phyloP scores from a whole-genome alignment of 2,888 invertebrate genomes.

The Pristionchus exspectatus region DNA sequence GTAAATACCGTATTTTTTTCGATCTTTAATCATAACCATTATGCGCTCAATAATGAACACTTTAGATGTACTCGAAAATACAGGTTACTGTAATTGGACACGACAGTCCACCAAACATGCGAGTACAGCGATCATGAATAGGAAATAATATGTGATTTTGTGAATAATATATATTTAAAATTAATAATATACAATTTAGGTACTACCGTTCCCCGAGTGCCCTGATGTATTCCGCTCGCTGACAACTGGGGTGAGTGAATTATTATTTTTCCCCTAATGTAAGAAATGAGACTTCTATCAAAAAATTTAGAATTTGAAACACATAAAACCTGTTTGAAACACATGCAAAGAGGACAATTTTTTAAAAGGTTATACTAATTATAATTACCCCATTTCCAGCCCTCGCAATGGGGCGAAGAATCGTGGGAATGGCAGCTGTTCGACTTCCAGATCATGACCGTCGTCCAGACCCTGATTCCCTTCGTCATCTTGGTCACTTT shows the following conservation, averaged over 20 bases:
- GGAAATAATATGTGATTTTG: too few relatives aligned
- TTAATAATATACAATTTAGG: constrained; percentile 26
- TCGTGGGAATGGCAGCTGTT: constrained; percentile 66
- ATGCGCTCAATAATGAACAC: too few relatives aligned
- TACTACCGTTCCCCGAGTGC: constrained; percentile 71
- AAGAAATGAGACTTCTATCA: background rate
- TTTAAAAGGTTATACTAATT: background rate
- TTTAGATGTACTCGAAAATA: too few relatives aligned
- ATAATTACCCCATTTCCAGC: background rate
- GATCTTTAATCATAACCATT: too few relatives aligned
- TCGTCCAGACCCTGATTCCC: constrained; percentile 76
- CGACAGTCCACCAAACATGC: too few relatives aligned
- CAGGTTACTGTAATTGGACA: too few relatives aligned
- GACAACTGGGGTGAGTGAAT: constrained; percentile 59
- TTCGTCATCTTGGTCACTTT: constrained; percentile 72
- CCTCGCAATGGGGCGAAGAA: constrained; percentile 32
- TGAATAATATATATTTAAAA: background rate
- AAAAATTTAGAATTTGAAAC: too few relatives aligned
- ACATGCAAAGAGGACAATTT: background rate
- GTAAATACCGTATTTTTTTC: too few relatives aligned
- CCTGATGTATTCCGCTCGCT: constrained; percentile 72
- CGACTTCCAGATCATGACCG: constrained; percentile 70
- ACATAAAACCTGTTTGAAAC: background rate
- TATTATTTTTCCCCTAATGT: background rate
- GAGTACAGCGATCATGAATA: too few relatives aligned